phyloP scores from a whole-genome alignment of 37 sponge, comb jelly and placozoan genomes.

The Spongilla lacustris region DNA sequence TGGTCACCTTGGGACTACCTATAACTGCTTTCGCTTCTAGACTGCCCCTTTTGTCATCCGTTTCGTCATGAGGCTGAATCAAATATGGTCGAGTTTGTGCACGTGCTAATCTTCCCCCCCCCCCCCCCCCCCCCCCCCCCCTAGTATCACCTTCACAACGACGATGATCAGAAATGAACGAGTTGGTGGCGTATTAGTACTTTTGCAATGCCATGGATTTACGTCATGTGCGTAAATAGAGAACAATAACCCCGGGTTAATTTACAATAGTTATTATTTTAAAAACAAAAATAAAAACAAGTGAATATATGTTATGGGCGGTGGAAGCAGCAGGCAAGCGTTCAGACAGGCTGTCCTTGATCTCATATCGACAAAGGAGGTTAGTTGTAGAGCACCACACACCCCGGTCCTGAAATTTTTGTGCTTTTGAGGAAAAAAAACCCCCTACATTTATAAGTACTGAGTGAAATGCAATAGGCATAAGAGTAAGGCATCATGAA shows the following conservation, averaged over 20 bases:
- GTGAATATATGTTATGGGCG: conserved; percentile 77
- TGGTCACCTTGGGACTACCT: conserved; percentile 61
- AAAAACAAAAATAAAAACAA: background rate
- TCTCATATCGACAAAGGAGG: conserved; percentile 68
- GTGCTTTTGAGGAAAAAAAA: background rate
- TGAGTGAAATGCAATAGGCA: background rate
- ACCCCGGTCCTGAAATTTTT: background rate
- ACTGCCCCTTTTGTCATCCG: conserved; percentile 52
- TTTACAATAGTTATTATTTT: background rate
- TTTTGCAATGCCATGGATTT: background rate
- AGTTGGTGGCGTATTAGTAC: no score
- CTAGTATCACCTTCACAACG: no score
- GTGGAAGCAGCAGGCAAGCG: conserved; percentile 71
- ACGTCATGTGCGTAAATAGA: background rate
- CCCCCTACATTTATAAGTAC: background rate
- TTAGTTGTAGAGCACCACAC: background rate
- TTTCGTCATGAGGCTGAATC: conserved; percentile 46
- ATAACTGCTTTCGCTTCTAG: conserved; percentile 62
- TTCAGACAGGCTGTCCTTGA: conserved; percentile 81
- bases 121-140: no score
- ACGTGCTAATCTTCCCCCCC: no score
- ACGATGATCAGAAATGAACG: no score
- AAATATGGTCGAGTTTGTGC: conserved; percentile 36
- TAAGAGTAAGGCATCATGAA: background rate
- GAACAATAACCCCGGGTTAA: background rate